phyloP scores from a whole-genome alignment of 2,888 invertebrate genomes.

The Mythimna lalbum region DNA sequence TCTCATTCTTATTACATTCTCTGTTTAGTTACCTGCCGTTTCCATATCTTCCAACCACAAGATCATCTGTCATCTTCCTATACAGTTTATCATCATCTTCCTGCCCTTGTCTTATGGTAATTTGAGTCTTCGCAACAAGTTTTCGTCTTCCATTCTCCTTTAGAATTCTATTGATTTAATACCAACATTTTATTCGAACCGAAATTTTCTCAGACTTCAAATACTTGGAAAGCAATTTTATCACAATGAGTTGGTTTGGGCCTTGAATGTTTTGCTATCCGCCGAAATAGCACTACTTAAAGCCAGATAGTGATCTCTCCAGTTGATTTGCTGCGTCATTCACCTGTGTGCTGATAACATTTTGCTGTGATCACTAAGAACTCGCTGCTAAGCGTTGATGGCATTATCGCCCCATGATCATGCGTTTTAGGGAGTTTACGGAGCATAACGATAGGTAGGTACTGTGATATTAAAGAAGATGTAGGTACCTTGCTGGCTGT shows the following conservation, averaged over 20 bases:
- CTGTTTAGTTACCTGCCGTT: no score
- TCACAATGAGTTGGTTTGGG: neutral
- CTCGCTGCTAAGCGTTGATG: conserved; percentile 6
- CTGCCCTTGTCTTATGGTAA: neutral
- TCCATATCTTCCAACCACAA: neutral
- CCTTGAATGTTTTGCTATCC: neutral
- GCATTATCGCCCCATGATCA: conserved; percentile 35
- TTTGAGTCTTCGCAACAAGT: neutral
- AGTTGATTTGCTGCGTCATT: conserved; percentile 20
- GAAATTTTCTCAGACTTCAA: neutral
- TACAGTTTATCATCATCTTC: neutral
- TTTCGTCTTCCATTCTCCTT: neutral
- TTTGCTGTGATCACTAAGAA: conserved; percentile 21
- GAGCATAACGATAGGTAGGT: neutral
- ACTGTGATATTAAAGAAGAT: neutral
- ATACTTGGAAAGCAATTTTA: neutral
- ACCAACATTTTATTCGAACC: neutral
- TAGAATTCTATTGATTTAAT: neutral
- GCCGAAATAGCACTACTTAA: neutral
- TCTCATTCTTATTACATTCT: neutral
- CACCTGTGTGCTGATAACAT: conserved; percentile 37
- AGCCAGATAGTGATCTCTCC: conserved; percentile 12
- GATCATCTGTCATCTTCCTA: neutral
- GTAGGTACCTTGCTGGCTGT: no score
- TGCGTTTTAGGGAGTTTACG: conserved; percentile 15